Conservation (phyloP, 2,888 invertebrate genomes). For the Meteorus cinctellus region DNA sequence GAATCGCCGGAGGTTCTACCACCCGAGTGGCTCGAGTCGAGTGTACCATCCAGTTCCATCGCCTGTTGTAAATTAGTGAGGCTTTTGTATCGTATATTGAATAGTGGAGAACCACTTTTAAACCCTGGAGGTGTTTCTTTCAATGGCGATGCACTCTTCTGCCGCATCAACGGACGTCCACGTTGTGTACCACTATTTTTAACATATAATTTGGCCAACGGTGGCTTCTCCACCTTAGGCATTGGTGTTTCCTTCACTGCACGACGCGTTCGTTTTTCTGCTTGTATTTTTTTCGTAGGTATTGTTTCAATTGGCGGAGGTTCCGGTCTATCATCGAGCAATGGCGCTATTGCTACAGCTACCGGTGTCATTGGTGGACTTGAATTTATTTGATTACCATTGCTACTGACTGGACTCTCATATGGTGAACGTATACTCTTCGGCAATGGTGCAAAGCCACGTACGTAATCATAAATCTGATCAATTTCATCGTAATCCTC, state of each 20-base stretch:
- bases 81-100: slow-evolving; percentile 80
- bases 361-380: slow-evolving; percentile 74
- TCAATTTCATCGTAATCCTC: slow-evolving; percentile 97
- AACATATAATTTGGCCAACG: slow-evolving; percentile 83
- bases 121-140: slow-evolving; percentile 82
- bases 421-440: slow-evolving; percentile 84
- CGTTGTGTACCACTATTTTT: slow-evolving; percentile 83
- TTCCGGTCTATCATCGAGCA: slow-evolving; percentile 83
- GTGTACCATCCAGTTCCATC: slow-evolving; percentile 84
- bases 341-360: slow-evolving; percentile 76
- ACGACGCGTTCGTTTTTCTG: slow-evolving; percentile 85
- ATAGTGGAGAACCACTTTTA: slow-evolving; percentile 84
- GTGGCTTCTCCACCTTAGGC: slow-evolving; percentile 77
- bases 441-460: slow-evolving; percentile 93
- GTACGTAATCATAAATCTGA: slow-evolving; percentile 96
- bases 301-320: slow-evolving; percentile 95
- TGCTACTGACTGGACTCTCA: slow-evolving; percentile 64
- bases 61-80: slow-evolving; percentile 83
- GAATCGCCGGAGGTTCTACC: slow-evolving; percentile 91
- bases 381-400: slow-evolving; percentile 49
- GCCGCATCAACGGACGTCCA: slow-evolving; percentile 79
- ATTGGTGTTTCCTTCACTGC: slow-evolving; percentile 78
- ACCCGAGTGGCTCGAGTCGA: slow-evolving; percentile 92
- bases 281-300: slow-evolving; percentile 86
- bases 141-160: slow-evolving; percentile 83